Base-by-base conservation (phyloP, 2,888 invertebrate species). In the Netelia inedita region DNA sequence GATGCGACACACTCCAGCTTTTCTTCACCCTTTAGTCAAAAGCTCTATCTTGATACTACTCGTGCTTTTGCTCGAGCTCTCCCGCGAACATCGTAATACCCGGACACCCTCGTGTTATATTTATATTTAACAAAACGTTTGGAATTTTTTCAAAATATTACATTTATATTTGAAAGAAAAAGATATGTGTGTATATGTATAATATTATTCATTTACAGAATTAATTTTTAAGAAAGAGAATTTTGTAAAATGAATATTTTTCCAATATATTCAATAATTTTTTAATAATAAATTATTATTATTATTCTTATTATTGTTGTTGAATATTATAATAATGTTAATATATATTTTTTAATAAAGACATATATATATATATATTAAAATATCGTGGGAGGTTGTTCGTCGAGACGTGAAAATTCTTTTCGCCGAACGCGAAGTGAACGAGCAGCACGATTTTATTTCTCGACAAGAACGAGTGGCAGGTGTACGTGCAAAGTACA, bases 1-100 rank as follows among this genome's bases (percentile, higher is more conserved):
- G 82, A 85, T 82, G 85, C 81, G 85, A 81, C 65, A 78, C 68
- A 79, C 85, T 79, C 43, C 11, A 75, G 59, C 65, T 55, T 75
- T 75, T 61, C 53, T 71, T 41, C 23, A 59, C 28, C 57, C 41
- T 16, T 71, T 41, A 65, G 35, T 41, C 65, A 65, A 65, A 65
- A 65, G 65, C 65, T 57, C 53, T 59, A 76, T 35, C 68, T 68
- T 66, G 23, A 35, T 10, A n/a, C 66, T 66, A 57, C 43, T n/a
- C 28, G 28, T 28, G 28, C 28, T 46, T 46, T 46, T 46, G 46
- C 46, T 46, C 14, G 11, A 14, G 46, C 46, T 57, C 11, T 68
- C 68, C 28, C 23, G 46, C 28, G 14, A 68, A 76, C 2, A 9
- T 28, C 28, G 43, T 11, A 76, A 76, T 59, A 46, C 23, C 28